Base-by-base conservation (phyloP, 1,140 invertebrate species). In the Bombus sylvicola region DNA sequence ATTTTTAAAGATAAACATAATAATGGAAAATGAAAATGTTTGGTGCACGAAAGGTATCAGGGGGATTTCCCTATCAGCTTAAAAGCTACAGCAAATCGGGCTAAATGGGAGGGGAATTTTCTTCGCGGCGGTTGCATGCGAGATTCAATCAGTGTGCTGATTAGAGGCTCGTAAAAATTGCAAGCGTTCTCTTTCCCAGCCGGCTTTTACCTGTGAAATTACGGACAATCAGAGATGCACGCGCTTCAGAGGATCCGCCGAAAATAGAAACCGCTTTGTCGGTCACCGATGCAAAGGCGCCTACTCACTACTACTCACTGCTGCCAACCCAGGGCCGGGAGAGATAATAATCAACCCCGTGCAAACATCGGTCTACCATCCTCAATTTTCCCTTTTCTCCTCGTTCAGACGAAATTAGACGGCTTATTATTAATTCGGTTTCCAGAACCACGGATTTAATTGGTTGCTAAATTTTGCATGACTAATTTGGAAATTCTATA, bases 141-240 rank as follows among this genome's bases (percentile, higher is more conserved):
- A 84, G 53, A 80, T 85, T 80, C 68, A 80, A 85, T 85, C 83
- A 79, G 53, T 41, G 10, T 57, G 22, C 76, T 80, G 77, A 85
- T 85, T 85, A 85, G 78, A 73, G 77, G 25, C 76, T 80, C 76
- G 68, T 85, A 64, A 85, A 85, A 85, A 85, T 85, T 85, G 68
- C 76, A 85, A 37, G 47, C n/a, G 47, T 39, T 39, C 59, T 71
- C 28, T 62, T 28, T 62, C 78, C 43, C 57, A 66, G 18, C 10
- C 25, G 13, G 31, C 22, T 72, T 43, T 37, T 53, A 18, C 37
- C 28, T 22, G 64, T 53, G 62, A 78, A 78, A 83, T 78, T 59
- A 69, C 66, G 41, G 39, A 47, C 68, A 47, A 71, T 79, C 66
- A 43, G 68, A 41, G 68, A 84, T 84, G 53, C 41, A 80, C 68